Percentiles rank a stretch among this genome's conserved stretches.
phyloP scores from a whole-genome alignment of 2,888 invertebrate genomes.

The Halictus ligatus region DNA sequence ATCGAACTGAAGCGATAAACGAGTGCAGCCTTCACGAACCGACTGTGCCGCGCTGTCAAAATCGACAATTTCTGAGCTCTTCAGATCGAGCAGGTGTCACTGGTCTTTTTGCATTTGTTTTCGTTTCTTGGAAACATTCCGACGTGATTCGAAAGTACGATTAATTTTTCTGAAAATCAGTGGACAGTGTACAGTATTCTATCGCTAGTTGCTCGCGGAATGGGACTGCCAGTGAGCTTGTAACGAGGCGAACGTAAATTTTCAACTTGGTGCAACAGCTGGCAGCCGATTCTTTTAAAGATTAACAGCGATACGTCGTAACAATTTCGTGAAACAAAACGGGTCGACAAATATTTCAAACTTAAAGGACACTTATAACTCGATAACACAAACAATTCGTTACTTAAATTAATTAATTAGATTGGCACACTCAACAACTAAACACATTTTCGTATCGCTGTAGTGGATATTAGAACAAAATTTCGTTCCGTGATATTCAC shows the following conservation, averaged over 20 bases:
- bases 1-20: conserved; percentile 49
- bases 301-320: neutral
- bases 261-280: neutral
- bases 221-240: neutral
- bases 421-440: conserved; percentile 8
- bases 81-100: neutral
- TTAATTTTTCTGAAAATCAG: neutral
- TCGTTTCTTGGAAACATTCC: neutral
- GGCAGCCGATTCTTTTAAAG: neutral
- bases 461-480: neutral
- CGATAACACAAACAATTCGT: conserved; percentile 1
- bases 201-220: neutral
- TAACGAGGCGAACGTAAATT: neutral
- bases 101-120: neutral
- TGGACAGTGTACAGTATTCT: neutral
- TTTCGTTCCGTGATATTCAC: neutral
- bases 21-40: conserved; percentile 29
- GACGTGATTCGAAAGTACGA: neutral
- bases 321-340: conserved; percentile 9
- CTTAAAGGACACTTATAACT: conserved; percentile 11
- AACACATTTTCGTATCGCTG: neutral
- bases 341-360: neutral
- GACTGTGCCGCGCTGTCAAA: neutral
- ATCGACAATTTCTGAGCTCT: neutral
- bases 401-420: neutral